Percentiles rank a stretch among this genome's conserved stretches.
phyloP scores from a whole-genome alignment of 2,888 invertebrate species.

The Cantharis rufa region DNA sequence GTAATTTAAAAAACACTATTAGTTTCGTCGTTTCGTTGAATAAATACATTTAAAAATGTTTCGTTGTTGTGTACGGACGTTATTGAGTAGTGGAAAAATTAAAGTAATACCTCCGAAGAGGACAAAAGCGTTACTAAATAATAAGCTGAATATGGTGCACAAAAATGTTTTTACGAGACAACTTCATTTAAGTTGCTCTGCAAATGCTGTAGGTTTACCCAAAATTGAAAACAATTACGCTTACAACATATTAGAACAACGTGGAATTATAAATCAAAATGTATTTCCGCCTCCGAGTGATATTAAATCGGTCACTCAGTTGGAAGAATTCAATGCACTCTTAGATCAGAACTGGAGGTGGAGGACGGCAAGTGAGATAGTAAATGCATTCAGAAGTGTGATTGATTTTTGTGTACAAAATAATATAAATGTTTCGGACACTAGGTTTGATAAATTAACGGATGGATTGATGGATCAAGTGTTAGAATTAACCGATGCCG shows the following conservation, averaged over 20 bases:
- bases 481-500: conserved; percentile 60
- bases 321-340: conserved; percentile 37
- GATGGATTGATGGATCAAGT: conserved; percentile 58
- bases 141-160: not conserved
- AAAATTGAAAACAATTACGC: conserved; percentile 39
- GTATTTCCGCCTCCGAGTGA: not conserved
- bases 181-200: not conserved
- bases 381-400: conserved; percentile 43
- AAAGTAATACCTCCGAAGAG: not conserved
- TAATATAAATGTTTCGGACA: conserved; percentile 46
- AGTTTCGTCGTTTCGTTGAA: not conserved
- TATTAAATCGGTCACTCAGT: not conserved
- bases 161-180: not conserved
- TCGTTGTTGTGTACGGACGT: not conserved
- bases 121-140: not conserved
- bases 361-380: conserved; percentile 42
- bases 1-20: not conserved
- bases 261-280: not conserved
- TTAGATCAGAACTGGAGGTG: conserved; percentile 43
- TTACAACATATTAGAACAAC: conserved; percentile 30
- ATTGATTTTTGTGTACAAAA: conserved; percentile 42
- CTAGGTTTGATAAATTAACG: conserved; percentile 49
- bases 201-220: conserved; percentile 14
- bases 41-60: not conserved
- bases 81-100: not conserved